Percentiles rank a stretch among this genome's conserved stretches.
Evolutionary conservation across 2,888 invertebrate species (phyloP).

Genomic region (Rotaria socialis): DNA sequence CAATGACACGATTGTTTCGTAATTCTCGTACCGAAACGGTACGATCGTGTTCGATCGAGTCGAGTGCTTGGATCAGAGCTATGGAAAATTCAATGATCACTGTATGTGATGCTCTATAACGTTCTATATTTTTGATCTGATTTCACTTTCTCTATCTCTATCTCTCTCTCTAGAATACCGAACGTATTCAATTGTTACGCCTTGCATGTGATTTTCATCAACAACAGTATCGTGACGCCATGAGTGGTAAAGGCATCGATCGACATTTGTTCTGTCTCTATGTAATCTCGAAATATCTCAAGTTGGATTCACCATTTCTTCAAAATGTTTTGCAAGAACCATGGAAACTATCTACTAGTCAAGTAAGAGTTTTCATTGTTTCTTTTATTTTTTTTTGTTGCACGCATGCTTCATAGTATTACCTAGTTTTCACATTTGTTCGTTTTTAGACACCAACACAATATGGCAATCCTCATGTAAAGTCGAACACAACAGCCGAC

Average conservation of each 20-base stretch:
- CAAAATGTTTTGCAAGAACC: constrained; percentile 90
- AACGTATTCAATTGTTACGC: constrained; percentile 69
- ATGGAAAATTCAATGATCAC: constrained; percentile 72
- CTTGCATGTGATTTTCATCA: constrained; percentile 77
- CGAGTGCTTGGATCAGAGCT: constrained; percentile 81
- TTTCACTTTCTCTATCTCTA: background rate
- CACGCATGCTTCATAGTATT: no score
- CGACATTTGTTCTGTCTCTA: constrained; percentile 94
- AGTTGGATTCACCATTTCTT: constrained; percentile 88
- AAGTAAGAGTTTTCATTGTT: constrained; percentile 52
- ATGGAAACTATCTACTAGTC: constrained; percentile 85
- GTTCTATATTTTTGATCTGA: background rate
- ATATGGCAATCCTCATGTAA: no score
- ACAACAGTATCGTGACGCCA: constrained; percentile 84
- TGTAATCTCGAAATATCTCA: constrained; percentile 93
- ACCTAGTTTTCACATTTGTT: no score
- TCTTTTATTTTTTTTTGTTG: no score
- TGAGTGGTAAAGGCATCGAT: constrained; percentile 95
- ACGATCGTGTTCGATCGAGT: constrained; percentile 69
- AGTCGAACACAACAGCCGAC: no score
- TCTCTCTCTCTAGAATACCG: constrained; percentile 61
- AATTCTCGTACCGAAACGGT: constrained; percentile 95
- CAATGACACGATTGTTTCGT: constrained; percentile 83
- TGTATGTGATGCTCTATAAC: background rate
- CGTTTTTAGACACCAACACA: no score